Evolutionary conservation across 2,797 vertebrate genomes (phyloP), one percentile per base, ranked within the genome.

Genomic region (Bothrops alternatus): DNA sequence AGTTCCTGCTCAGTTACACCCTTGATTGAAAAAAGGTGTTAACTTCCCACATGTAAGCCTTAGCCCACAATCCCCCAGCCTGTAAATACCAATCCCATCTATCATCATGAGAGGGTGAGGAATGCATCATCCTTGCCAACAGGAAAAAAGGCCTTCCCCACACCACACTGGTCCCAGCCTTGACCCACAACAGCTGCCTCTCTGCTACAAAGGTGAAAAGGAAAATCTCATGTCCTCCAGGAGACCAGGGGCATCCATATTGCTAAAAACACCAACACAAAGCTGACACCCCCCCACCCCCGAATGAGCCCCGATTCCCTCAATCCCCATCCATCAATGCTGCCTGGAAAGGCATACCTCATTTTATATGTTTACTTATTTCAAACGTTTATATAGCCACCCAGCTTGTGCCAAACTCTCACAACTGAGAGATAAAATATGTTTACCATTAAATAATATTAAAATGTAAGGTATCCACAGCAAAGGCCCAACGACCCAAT

Each of bases 21-120:
- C 57, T 14, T 3, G 8, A n/a, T 18, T 47, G 18, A 57, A 63
- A 42, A 32, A 73, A n/a, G 60, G 61, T 55, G 56, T 23, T 69
- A 50, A 23, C 18, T 37, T 26, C 61, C 55, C 42, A 53, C 69
- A 63, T 57, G 20, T 25, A 42, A 73, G 25, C 13, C 73, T 6
- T 20, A 73, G 85, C 26, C 69, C 6, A 88, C 69, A 91, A 85
- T 65, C 2, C 37, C 94, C 57, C 92, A 93, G 91, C 90, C 90
- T 88, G 93, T 95, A 93, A 94, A 95, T 94, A 95, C 93, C 95
- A 92, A 94, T 91, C 20, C 65, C 13, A 23, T 0, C 23, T 14
- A 93, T 94, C 91, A 94, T 93, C 95, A 94, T 94, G 94, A 92
- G 90, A 89, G 58, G 85, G 69, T 63, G 88, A 37, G 92, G 3